A percentile compares a stretch with the other conserved stretches of the same genome.
Conservation (phyloP, 2,113 vertebrate genomes). For the Chaetorhynchus papuensis region DNA sequence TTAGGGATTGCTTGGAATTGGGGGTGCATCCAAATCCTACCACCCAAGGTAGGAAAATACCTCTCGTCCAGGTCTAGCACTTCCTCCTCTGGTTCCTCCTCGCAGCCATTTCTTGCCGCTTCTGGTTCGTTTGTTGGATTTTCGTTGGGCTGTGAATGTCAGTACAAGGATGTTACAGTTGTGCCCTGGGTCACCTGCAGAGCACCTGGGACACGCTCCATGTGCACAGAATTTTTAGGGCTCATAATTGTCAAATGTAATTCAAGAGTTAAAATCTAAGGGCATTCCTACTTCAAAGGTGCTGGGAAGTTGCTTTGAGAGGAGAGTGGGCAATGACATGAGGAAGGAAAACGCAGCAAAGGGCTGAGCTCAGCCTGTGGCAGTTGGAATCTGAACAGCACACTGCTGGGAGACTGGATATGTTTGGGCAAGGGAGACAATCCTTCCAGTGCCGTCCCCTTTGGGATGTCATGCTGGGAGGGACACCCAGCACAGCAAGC, state of each 20-base stretch:
- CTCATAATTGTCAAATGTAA: not conserved
- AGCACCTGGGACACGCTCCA: fast-evolving
- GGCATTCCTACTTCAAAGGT: not conserved
- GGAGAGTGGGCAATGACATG: fast-evolving
- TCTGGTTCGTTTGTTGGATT: not conserved
- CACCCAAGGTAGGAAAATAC: constrained; percentile 4
- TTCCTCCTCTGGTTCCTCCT: not conserved
- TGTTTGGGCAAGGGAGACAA: not conserved
- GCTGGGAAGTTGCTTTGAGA: not conserved
- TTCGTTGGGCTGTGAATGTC: not conserved
- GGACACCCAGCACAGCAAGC: not conserved
- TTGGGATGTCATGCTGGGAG: fast-evolving
- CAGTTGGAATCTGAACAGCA: fast-evolving
- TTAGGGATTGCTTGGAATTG: not conserved
- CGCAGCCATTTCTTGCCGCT: fast-evolving
- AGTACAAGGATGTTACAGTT: not conserved
- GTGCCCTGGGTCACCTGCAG: not conserved
- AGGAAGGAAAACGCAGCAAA: not conserved
- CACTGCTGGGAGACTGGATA: fast-evolving
- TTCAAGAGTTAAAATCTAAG: not conserved
- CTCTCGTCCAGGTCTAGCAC: not conserved
- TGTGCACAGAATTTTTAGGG: fast-evolving
- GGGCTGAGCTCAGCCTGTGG: not conserved
- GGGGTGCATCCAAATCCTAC: fast-evolving
- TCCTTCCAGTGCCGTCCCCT: not conserved